phyloP scores from a whole-genome alignment of 1,140 invertebrate genomes.

The Ectropis grisescens region DNA sequence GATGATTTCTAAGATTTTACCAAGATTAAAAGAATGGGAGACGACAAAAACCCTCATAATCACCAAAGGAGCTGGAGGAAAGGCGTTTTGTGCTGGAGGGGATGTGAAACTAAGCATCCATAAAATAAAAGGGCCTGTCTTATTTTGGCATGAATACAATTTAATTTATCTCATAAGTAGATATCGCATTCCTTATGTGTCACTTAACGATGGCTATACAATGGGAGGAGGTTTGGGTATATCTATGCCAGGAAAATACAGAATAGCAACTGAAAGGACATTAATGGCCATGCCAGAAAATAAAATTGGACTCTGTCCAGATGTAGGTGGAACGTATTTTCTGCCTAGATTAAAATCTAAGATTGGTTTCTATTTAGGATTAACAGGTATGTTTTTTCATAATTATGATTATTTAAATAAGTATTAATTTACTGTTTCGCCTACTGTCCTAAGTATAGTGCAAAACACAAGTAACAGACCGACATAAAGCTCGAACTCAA shows the following conservation, averaged over 20 bases:
- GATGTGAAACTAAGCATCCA: slow-evolving; percentile 89
- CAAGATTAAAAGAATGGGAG: slow-evolving; percentile 89
- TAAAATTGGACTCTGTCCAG: slow-evolving; percentile 94
- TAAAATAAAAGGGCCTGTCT: slow-evolving; percentile 78
- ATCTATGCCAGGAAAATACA: slow-evolving; percentile 92
- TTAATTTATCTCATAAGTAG: slow-evolving; percentile 92
- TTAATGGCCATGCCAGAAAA: slow-evolving; percentile 99
- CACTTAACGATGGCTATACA: slow-evolving; percentile 96
- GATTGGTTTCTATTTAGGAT: slow-evolving; percentile 90
- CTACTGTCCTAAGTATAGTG: too few species aligned
- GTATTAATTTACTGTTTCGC: too few species aligned
- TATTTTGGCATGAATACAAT: slow-evolving; percentile 94
- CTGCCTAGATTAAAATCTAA: slow-evolving; percentile 88
- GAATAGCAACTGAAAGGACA: slow-evolving; percentile 95
- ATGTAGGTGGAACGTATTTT: slow-evolving; percentile 92
- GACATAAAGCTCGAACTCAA: too few species aligned
- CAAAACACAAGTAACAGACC: too few species aligned
- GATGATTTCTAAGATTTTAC: slow-evolving; percentile 91
- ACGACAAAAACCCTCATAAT: slow-evolving; percentile 86
- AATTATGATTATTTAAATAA: too few species aligned
- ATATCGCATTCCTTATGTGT: slow-evolving; percentile 92
- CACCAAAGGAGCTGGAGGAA: slow-evolving; percentile 91
- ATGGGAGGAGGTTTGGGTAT: slow-evolving; percentile 99
- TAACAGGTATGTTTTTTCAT: slow-evolving; percentile 78
- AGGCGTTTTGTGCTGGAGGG: slow-evolving; percentile 98